Conservation (phyloP, 2,113 vertebrate genomes). For the Anser cygnoides region DNA sequence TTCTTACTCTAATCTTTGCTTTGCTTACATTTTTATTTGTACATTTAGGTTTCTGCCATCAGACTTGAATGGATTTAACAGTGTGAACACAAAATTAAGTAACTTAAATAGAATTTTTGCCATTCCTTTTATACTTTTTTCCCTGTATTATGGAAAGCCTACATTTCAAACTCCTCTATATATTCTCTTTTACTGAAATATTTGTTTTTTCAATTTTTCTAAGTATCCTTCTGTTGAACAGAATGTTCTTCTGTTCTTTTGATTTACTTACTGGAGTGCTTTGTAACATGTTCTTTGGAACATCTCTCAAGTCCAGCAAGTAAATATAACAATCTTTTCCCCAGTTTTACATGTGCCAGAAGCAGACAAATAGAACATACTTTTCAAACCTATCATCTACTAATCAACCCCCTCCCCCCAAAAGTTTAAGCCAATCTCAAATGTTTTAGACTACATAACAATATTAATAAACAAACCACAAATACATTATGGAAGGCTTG, state of each 20-base stretch:
- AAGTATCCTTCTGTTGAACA: background rate
- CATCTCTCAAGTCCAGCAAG: background rate
- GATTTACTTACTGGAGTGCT: background rate
- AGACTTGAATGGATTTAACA: background rate
- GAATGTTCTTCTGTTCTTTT: background rate
- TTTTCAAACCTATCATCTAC: background rate
- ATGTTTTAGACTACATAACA: background rate
- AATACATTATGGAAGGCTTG: background rate
- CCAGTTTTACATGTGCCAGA: background rate
- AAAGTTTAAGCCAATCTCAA: background rate
- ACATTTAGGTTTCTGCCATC: background rate
- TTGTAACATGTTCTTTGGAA: background rate
- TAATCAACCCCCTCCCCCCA: background rate
- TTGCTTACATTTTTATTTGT: background rate
- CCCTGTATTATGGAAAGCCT: background rate
- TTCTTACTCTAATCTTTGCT: background rate
- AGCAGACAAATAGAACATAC: background rate
- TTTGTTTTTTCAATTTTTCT: background rate
- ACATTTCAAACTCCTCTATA: background rate
- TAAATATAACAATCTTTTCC: background rate
- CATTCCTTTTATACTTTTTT: background rate
- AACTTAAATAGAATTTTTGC: background rate
- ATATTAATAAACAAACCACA: background rate
- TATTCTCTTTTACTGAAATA: background rate
- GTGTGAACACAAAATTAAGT: background rate